These are phyloP conservation scores for Pangasius macronema DNA, from an alignment of 2,797 vertebrate species.

Conservation along the genomic window DNA sequence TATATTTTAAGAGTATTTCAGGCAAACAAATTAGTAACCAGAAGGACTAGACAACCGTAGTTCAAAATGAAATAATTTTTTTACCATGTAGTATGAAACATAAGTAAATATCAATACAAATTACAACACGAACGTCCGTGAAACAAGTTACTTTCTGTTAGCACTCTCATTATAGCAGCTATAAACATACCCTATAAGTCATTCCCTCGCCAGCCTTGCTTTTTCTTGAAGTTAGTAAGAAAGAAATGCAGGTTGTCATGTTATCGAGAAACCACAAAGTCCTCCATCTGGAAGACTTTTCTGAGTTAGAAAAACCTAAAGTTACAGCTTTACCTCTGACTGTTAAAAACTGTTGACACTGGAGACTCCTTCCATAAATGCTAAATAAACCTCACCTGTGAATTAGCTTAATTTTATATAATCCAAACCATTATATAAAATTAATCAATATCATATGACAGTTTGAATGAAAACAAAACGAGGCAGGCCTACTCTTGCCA, in stretches of 20 bases:
- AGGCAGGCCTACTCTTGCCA: not conserved
- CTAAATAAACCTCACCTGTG: not conserved
- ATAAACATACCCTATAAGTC: not conserved
- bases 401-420: not conserved
- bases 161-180: not conserved
- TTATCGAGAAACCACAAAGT: not conserved
- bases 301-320: not conserved
- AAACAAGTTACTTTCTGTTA: not conserved
- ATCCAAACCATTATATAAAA: not conserved
- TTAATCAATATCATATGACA: not conserved
- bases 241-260: not conserved
- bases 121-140: not conserved
- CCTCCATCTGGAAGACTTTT: not conserved
- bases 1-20: conserved; percentile 9
- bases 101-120: too few species aligned
- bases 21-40: not conserved
- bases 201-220: not conserved
- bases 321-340: not conserved
- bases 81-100: too few species aligned
- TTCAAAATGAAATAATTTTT: too few species aligned
- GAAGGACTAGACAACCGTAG: not conserved
- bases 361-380: conserved; percentile 10
- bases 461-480: not conserved
- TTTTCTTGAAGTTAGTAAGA: not conserved
- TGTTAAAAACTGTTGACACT: not conserved